Conservation (phyloP, 2,113 vertebrate species). For the Cairina moschata region DNA sequence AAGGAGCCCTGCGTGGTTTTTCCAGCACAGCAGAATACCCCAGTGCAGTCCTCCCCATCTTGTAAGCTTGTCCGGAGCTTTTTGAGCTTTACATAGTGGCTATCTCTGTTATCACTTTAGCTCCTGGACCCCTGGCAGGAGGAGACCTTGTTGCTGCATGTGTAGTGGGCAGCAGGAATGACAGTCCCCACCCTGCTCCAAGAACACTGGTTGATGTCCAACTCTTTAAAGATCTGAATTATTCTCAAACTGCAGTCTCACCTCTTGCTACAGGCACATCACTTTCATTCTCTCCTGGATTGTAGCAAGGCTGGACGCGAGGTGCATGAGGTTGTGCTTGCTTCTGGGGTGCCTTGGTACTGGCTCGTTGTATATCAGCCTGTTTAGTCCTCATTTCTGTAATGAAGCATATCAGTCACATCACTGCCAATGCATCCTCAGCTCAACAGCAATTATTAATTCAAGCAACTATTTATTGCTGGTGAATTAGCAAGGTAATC, state of each 20-base stretch:
- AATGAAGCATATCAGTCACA: background rate
- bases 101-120: background rate
- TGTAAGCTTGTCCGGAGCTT: background rate
- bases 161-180: accelerated
- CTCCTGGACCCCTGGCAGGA: background rate
- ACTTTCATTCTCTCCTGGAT: background rate
- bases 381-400: conserved; percentile 41
- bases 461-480: background rate
- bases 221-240: background rate
- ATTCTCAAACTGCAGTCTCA: background rate
- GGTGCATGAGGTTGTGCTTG: background rate
- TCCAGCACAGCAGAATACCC: background rate
- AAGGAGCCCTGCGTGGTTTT: background rate
- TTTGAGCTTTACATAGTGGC: background rate
- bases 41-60: background rate
- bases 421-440: background rate
- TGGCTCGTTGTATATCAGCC: background rate
- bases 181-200: background rate
- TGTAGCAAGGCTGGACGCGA: background rate
- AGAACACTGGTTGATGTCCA: background rate
- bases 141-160: background rate
- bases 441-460: background rate
- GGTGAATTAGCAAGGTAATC: background rate
- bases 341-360: background rate
- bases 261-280: background rate